Conservation (phyloP, 2,888 invertebrate genomes). For the Venusia cambrica region DNA sequence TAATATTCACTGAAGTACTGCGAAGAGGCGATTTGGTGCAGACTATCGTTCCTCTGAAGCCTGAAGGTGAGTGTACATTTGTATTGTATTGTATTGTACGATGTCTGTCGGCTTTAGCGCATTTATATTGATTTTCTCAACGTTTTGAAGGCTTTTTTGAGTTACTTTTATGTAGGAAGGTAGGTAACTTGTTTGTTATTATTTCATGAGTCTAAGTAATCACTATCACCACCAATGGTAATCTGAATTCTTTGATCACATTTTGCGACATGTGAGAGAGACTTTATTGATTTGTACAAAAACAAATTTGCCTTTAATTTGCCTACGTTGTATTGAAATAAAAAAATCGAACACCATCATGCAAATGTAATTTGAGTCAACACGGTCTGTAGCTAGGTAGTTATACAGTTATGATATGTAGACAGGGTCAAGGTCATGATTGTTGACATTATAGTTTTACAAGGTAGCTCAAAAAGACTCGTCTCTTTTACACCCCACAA, state of each 20-base stretch:
- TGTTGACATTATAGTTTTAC: no score
- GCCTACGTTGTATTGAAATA: no score
- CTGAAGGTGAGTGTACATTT: slow-evolving; percentile 60
- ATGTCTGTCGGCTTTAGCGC: slow-evolving; percentile 32
- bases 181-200: neutral
- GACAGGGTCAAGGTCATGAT: no score
- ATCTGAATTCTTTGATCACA: slow-evolving; percentile 25
- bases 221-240: neutral
- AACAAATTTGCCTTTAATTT: no score
- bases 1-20: slow-evolving; percentile 85
- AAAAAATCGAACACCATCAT: no score
- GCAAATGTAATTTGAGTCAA: no score
- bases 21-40: slow-evolving; percentile 84
- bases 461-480: no score
- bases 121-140: slow-evolving; percentile 50
- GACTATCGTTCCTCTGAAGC: slow-evolving; percentile 81
- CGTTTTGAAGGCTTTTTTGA: neutral
- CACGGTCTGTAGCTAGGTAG: no score
- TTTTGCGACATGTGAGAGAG: slow-evolving; percentile 52
- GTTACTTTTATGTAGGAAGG: no score
- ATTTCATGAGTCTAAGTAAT: neutral
- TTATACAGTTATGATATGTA: no score
- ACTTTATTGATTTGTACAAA: slow-evolving; percentile 34
- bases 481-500: no score
- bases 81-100: slow-evolving; percentile 16